These are phyloP conservation scores for Troides aeacus DNA, from an alignment of 2,888 invertebrate genomes.

Conservation along the genomic window DNA sequence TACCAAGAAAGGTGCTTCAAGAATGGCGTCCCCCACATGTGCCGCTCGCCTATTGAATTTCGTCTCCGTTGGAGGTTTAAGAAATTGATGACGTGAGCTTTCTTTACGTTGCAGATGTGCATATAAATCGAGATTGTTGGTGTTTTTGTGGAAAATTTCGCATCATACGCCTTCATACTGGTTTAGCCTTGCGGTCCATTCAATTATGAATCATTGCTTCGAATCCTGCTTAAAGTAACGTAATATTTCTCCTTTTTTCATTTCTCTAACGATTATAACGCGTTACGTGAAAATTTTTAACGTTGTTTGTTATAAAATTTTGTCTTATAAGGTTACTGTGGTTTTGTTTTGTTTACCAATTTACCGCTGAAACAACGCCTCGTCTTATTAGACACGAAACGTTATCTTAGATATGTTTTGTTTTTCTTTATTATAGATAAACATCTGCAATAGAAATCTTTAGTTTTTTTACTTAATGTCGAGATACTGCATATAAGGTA, in stretches of 20 bases:
- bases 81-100: conserved; percentile 68
- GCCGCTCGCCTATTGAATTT: conserved; percentile 72
- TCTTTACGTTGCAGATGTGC: conserved; percentile 54
- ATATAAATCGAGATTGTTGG: conserved; percentile 45
- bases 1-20: conserved; percentile 83
- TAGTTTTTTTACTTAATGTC: background rate
- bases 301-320: conserved; percentile 35
- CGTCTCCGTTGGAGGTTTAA: conserved; percentile 56
- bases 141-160: conserved; percentile 49
- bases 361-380: conserved; percentile 47
- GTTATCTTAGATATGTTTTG: conserved; percentile 30
- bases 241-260: conserved; percentile 43
- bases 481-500: background rate
- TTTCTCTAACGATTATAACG: conserved; percentile 25
- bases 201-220: conserved; percentile 71
- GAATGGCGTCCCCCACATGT: conserved; percentile 89
- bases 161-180: conserved; percentile 42
- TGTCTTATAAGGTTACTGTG: conserved; percentile 47
- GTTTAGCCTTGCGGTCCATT: conserved; percentile 55
- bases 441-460: background rate
- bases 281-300: conserved; percentile 31
- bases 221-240: conserved; percentile 59
- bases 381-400: conserved; percentile 27
- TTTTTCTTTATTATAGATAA: conserved; percentile 22
- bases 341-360: conserved; percentile 72